phyloP scores from a whole-genome alignment of 2,888 invertebrate species.

The Megalurothrips usitatus region DNA sequence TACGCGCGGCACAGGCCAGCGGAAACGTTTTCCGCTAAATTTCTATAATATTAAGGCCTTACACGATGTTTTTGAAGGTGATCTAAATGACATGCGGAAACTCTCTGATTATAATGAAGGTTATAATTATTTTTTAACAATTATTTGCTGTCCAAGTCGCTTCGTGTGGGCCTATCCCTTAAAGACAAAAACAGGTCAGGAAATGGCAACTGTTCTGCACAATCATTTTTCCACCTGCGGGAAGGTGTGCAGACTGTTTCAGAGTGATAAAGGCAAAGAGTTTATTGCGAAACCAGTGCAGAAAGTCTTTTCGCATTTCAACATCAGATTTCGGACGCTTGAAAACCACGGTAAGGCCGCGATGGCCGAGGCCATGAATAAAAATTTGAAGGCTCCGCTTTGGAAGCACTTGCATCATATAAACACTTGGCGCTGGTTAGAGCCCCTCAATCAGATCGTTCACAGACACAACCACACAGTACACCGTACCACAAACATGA shows the following conservation, averaged over 20 bases:
- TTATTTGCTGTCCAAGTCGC: not conserved
- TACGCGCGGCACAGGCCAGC: not conserved
- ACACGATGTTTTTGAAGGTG: not conserved
- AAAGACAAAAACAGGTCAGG: not conserved
- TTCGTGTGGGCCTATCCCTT: not conserved
- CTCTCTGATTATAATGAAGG: not conserved
- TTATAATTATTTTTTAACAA: not conserved
- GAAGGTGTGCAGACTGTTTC: not conserved
- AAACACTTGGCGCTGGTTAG: not conserved
- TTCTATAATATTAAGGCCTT: not conserved
- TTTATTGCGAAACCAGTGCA: not conserved
- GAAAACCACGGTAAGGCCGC: not conserved
- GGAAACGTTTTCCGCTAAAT: not conserved
- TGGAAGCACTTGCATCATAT: not conserved
- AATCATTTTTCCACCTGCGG: not conserved
- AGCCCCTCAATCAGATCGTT: not conserved
- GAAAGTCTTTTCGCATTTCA: not conserved
- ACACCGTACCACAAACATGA: not conserved
- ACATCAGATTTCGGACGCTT: not conserved
- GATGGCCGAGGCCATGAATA: not conserved
- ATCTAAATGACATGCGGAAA: too few relatives aligned
- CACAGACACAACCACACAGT: not conserved
- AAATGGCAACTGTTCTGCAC: not conserved
- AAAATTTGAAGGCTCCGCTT: not conserved
- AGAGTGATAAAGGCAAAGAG: not conserved